Conservation (phyloP, 1,140 invertebrate genomes). For the Lutraria rhynchaena region DNA sequence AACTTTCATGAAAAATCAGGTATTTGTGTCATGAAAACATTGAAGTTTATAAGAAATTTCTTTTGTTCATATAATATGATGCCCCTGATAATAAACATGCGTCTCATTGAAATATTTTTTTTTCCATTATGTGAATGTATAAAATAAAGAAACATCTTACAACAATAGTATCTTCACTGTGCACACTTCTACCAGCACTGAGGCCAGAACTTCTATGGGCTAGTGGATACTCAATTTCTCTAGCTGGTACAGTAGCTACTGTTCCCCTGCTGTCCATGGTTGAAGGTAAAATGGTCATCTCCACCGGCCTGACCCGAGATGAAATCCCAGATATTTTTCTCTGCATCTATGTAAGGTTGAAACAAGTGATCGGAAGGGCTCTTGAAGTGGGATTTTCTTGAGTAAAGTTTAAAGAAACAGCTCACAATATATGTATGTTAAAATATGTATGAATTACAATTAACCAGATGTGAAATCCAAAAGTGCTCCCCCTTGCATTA, state of each 20-base stretch:
- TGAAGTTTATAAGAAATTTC: no score
- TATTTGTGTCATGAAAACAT: no score
- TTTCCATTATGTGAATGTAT: neutral
- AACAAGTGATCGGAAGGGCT: no score
- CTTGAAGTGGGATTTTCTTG: no score
- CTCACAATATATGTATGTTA: no score
- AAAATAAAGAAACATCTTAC: neutral
- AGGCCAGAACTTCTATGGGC: neutral
- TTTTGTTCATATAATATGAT: no score
- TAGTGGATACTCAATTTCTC: neutral
- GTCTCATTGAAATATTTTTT: neutral
- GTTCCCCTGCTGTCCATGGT: conserved; percentile 5
- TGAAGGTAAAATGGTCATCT: neutral
- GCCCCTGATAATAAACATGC: neutral
- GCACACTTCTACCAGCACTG: neutral
- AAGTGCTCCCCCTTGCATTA: no score
- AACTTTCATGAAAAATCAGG: no score
- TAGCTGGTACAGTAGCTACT: conserved; percentile 17
- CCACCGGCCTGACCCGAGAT: neutral
- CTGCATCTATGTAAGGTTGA: no score
- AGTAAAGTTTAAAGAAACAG: no score
- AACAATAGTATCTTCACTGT: neutral
- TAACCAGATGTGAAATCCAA: no score
- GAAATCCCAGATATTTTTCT: neutral
- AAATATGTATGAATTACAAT: no score